Conservation (phyloP, 2,888 invertebrate genomes). For the Malacosoma neustria region DNA sequence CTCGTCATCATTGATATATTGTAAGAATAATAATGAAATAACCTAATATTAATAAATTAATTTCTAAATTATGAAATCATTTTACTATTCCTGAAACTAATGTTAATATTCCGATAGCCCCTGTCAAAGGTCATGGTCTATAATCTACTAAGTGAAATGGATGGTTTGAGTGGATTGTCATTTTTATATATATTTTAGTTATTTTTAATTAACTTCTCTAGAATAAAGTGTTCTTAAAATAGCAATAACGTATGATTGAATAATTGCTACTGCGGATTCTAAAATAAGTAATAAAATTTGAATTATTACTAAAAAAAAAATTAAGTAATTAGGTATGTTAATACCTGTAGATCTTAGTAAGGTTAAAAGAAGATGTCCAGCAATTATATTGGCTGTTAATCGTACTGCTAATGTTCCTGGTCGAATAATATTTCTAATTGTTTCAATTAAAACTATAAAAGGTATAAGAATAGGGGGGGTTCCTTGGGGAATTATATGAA, state of each 20-base stretch:
- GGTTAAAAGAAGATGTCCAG: conserved; percentile 80
- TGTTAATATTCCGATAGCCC: conserved; percentile 74
- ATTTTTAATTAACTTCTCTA: conserved; percentile 75
- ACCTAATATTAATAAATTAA: conserved; percentile 67
- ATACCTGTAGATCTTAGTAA: conserved; percentile 60
- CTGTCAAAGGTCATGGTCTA: conserved; percentile 78
- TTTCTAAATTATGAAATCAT: conserved; percentile 76
- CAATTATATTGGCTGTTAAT: conserved; percentile 85
- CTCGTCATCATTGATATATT: conserved; percentile 82
- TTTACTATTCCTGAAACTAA: conserved; percentile 73
- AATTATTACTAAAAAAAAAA: conserved; percentile 44
- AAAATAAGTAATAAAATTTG: conserved; percentile 71
- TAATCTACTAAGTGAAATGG: conserved; percentile 79
- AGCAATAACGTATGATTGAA: conserved; percentile 80
- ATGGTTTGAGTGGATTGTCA: conserved; percentile 72
- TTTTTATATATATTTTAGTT: conserved; percentile 50
- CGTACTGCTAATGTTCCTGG: conserved; percentile 81
- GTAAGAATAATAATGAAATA: conserved; percentile 58
- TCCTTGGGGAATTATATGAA: conserved; percentile 80
- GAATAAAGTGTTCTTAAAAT: conserved; percentile 79
- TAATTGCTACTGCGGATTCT: conserved; percentile 77
- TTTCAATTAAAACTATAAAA: conserved; percentile 85
- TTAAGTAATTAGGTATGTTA: conserved; percentile 27
- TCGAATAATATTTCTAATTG: conserved; percentile 82
- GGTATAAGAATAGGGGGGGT: conserved; percentile 78